phyloP scores from a whole-genome alignment of 2,113 vertebrate species.

The Ptyas mucosa region DNA sequence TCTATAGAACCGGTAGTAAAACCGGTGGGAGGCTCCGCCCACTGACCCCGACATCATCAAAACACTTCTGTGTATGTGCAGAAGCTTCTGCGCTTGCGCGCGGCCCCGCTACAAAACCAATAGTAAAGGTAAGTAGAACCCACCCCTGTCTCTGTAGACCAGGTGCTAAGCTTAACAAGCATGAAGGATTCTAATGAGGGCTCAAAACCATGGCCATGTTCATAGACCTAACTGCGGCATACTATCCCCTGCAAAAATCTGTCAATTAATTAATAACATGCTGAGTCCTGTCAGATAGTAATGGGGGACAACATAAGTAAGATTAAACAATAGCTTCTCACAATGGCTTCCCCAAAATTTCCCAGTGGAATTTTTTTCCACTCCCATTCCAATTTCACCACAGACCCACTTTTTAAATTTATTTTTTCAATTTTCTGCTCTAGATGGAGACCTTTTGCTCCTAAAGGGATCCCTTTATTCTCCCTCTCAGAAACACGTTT shows the following conservation, averaged over 20 bases:
- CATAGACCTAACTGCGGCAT: not conserved
- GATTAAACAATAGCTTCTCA: not conserved
- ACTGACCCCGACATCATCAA: too few relatives aligned
- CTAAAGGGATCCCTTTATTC: not conserved
- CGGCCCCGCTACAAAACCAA: too few relatives aligned
- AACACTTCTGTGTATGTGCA: too few relatives aligned
- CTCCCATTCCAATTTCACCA: not conserved
- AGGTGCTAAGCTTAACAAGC: not conserved
- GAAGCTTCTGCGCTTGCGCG: too few relatives aligned
- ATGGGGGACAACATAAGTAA: not conserved
- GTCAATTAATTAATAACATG: not conserved
- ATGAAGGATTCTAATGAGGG: not conserved
- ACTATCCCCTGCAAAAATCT: not conserved
- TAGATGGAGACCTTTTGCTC: not conserved
- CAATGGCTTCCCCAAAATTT: not conserved
- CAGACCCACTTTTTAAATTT: not conserved
- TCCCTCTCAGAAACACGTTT: not conserved
- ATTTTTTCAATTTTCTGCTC: not conserved
- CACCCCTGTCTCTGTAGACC: not conserved
- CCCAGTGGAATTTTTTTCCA: not conserved
- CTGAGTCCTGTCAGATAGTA: not conserved
- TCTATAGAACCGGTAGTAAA: too few relatives aligned
- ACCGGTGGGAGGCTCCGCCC: too few relatives aligned
- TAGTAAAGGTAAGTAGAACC: too few relatives aligned
- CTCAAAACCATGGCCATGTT: not conserved